Percentiles rank a stretch among this genome's conserved stretches.
phyloP scores from a whole-genome alignment of 2,797 vertebrate genomes.

The Urocyon cinereoargenteus region DNA sequence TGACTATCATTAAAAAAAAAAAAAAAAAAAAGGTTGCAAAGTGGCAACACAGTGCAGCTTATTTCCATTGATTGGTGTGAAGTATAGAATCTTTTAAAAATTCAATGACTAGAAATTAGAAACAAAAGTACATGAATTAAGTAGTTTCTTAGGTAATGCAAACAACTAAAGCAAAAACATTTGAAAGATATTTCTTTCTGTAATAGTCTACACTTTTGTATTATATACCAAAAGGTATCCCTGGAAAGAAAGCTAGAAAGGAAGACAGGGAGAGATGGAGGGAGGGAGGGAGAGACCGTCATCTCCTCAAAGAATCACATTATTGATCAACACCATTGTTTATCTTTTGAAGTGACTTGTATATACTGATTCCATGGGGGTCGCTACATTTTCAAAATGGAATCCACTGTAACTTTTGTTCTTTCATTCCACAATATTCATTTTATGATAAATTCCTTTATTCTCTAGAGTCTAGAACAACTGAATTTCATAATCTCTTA shows the following conservation, averaged over 20 bases:
- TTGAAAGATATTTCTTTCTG: not conserved
- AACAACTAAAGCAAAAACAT: not conserved
- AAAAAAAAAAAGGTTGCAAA: not conserved
- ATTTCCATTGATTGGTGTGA: not conserved
- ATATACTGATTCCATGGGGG: not conserved
- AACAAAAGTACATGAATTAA: not conserved
- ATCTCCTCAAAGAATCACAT: not conserved
- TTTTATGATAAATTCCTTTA: conserved; percentile 37
- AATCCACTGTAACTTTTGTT: not conserved
- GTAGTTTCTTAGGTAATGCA: not conserved
- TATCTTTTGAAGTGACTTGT: not conserved
- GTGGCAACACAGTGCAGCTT: not conserved
- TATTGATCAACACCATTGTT: rapidly evolving
- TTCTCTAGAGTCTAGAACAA: not conserved
- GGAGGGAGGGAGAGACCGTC: not conserved
- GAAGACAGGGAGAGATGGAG: not conserved
- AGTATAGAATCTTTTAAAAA: not conserved
- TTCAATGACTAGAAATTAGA: not conserved
- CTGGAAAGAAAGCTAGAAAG: not conserved
- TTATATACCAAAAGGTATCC: not conserved
- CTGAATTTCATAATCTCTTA: conserved; percentile 31
- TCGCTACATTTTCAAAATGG: not conserved
- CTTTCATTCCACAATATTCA: conserved; percentile 20
- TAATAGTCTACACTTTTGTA: not conserved
- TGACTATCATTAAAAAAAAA: too few species aligned